A percentile compares a stretch with the other conserved stretches of the same genome.
These are phyloP conservation scores for Anguilla obscura DNA, from an alignment of 2,797 vertebrate species.

Conservation along the genomic window DNA sequence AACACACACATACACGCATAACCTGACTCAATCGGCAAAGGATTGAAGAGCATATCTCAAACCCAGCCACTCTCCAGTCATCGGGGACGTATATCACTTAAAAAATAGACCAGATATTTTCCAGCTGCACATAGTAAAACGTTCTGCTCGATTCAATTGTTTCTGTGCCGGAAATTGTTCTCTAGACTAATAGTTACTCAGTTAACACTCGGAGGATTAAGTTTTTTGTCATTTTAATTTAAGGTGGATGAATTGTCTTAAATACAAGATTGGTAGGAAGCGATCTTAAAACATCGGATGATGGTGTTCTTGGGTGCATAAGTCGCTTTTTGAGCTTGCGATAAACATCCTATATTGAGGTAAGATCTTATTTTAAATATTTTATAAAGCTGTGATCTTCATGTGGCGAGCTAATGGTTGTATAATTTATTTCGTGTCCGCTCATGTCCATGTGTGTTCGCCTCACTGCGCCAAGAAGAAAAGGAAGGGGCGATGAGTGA, in stretches of 20 bases:
- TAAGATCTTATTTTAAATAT: slow-evolving; percentile 50
- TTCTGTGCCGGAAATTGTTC: slow-evolving; percentile 41
- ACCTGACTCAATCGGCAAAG: slow-evolving; percentile 46
- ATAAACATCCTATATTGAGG: slow-evolving; percentile 59
- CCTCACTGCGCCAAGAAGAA: slow-evolving; percentile 77
- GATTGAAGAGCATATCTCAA: slow-evolving; percentile 31
- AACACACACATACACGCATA: slow-evolving; percentile 64
- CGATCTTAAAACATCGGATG: slow-evolving; percentile 57
- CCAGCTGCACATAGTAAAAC: slow-evolving; percentile 9
- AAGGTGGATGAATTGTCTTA: slow-evolving; percentile 60
- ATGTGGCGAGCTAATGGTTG: slow-evolving; percentile 22
- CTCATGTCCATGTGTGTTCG: slow-evolving; percentile 62
- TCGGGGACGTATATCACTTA: slow-evolving; percentile 27
- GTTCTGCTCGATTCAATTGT: slow-evolving; percentile 29
- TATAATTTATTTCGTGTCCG: slow-evolving; percentile 50
- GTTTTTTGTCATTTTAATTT: slow-evolving; percentile 42
- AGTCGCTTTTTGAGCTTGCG: slow-evolving; percentile 62
- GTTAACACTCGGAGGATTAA: slow-evolving; percentile 66
- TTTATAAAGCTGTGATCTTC: slow-evolving; percentile 22
- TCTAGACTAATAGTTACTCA: slow-evolving; percentile 30
- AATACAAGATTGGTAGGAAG: slow-evolving; percentile 54
- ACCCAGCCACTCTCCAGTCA: slow-evolving; percentile 34
- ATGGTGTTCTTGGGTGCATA: slow-evolving; percentile 61
- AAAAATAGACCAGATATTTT: slow-evolving; percentile 29
- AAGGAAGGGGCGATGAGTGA: slow-evolving; percentile 46